phyloP scores from a whole-genome alignment of 2,888 invertebrate genomes.

The Neoascia interrupta region DNA sequence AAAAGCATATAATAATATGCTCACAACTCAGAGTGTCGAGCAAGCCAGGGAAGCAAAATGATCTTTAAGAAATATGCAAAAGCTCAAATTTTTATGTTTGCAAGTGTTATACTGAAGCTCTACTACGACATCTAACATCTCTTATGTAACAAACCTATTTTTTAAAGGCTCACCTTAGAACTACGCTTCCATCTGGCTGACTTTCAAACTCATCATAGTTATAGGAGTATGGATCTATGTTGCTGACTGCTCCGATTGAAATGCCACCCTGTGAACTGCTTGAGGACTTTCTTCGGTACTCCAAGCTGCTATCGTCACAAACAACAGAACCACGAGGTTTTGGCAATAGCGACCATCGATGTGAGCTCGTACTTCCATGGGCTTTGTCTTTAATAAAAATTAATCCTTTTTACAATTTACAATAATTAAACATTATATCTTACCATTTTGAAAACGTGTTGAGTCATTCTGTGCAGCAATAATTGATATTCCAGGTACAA shows the following conservation, averaged over 20 bases:
- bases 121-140: no score
- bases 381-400: slow-evolving; percentile 40
- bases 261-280: slow-evolving; percentile 75
- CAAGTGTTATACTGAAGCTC: no score
- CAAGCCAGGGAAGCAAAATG: no score
- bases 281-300: slow-evolving; percentile 78
- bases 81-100: no score
- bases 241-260: slow-evolving; percentile 60
- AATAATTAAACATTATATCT: slow-evolving; percentile 45
- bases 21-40: no score
- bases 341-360: slow-evolving; percentile 77
- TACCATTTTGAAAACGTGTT: slow-evolving; percentile 82
- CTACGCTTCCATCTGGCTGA: slow-evolving; percentile 82
- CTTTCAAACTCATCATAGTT: slow-evolving; percentile 80
- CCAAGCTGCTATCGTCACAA: slow-evolving; percentile 77
- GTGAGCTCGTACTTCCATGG: slow-evolving; percentile 70
- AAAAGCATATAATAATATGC: no score
- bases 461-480: slow-evolving; percentile 89
- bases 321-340: slow-evolving; percentile 80
- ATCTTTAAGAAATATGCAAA: no score
- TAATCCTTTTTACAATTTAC: neutral
- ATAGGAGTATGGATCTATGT: slow-evolving; percentile 73
- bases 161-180: slow-evolving; percentile 81
- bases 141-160: no score
- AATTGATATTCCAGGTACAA: slow-evolving; percentile 90